Base-by-base conservation (phyloP, 1,140 invertebrate genomes). In the Zaprionus camerounensis region DNA sequence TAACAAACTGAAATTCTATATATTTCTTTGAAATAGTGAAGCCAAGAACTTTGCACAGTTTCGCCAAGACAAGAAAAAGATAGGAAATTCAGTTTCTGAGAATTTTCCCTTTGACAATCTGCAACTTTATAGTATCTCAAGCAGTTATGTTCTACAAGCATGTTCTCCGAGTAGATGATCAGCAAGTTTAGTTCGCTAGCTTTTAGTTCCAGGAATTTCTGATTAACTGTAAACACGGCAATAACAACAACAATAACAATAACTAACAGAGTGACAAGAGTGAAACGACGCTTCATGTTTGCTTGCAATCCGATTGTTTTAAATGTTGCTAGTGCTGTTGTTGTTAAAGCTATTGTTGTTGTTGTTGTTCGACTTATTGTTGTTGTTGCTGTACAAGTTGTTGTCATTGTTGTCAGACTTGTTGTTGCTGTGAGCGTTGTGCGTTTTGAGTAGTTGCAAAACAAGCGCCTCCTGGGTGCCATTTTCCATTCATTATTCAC, bases 401-500 rank as follows among this genome's bases (percentile, higher is more conserved):
- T 63, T 46, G 26, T 49, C 51, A 12, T 41, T 65, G 46, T 55
- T 55, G 46, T 36, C 38, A 13, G 11, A 58, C 41, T 34, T 68
- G 41, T 36, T 46, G 28, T 34, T 69, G 34, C 28, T 63, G 59
- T 53, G 22, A 51, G 12, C 24, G 22, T 28, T 57, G 56, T 59
- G 56, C n/a, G 53, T 46, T 46, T 38, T 38, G 55, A 46, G 49
- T 68, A 64, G 75, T 67, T 82, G 31, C 55, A 61, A 56, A 63
- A 71, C 68, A 62, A 36, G n/a, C 49, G 67, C 77, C 81, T 71
- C 81, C 57, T 83, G 81, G 81, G 81, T 80, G 68, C 72, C 81
- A 83, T 83, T 80, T 75, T 56, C 81, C 81, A 77, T 83, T 78
- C 81, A 83, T 83, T 83, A 83, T 78, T 83, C 79, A 58, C 46